Percentiles rank a stretch among this genome's conserved stretches.
phyloP scores from a whole-genome alignment of 2,888 invertebrate species.

The Muschampia plurimacula region DNA sequence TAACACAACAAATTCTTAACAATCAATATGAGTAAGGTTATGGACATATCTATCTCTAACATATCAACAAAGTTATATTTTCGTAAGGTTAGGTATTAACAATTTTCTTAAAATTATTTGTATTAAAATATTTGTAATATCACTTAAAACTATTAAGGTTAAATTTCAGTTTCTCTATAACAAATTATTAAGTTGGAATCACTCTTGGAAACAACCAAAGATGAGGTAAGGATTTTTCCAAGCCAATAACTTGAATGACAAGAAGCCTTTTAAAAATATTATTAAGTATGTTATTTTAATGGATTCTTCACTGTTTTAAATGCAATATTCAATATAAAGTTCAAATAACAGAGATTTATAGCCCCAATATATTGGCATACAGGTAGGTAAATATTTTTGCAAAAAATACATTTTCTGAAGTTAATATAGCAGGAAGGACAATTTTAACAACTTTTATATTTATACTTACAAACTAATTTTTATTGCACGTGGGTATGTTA shows the following conservation, averaged over 20 bases:
- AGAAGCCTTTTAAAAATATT: not conserved
- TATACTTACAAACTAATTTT: constrained; percentile 36
- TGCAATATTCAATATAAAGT: constrained; percentile 9
- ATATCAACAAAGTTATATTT: constrained; percentile 8
- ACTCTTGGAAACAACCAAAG: constrained; percentile 8
- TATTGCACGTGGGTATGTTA: constrained; percentile 47
- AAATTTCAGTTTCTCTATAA: constrained; percentile 1
- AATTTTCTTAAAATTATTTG: constrained; percentile 20
- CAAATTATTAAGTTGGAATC: not conserved
- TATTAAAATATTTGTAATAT: constrained; percentile 25
- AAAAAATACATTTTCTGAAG: not conserved
- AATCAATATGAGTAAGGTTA: constrained; percentile 20
- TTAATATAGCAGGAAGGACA: not conserved
- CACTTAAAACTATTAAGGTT: constrained; percentile 22
- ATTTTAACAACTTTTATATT: not conserved
- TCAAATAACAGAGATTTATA: not conserved
- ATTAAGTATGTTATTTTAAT: not conserved
- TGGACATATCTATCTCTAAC: not conserved
- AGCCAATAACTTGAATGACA: not conserved
- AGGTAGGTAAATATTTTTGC: not conserved
- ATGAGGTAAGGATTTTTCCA: not conserved
- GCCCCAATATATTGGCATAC: not conserved
- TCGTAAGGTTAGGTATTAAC: not conserved
- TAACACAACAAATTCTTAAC: constrained; percentile 42
- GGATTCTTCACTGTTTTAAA: not conserved